phyloP scores from a whole-genome alignment of 2,888 invertebrate genomes.

The Elysia crispata region DNA sequence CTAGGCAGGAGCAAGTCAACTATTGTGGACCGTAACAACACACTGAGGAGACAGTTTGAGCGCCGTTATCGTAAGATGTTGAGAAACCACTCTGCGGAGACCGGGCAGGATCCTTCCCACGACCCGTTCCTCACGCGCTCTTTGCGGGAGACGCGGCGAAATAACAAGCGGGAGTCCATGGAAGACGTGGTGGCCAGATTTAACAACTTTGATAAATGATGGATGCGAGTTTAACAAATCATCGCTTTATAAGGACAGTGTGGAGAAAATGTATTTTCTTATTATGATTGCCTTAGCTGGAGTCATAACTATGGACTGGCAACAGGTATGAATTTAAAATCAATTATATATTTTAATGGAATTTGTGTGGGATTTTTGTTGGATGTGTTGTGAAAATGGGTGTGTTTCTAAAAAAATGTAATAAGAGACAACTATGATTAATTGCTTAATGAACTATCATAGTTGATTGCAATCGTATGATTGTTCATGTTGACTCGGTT shows the following conservation, averaged over 20 bases:
- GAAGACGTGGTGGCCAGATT: slow-evolving; percentile 58
- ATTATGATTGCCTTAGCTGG: no score
- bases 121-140: slow-evolving; percentile 49
- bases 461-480: no score
- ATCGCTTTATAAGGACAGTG: neutral
- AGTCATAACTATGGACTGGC: no score
- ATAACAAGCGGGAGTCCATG: slow-evolving; percentile 49
- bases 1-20: slow-evolving; percentile 53
- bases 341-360: no score
- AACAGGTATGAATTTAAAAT: no score
- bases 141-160: slow-evolving; percentile 34
- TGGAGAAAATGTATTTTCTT: no score
- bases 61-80: slow-evolving; percentile 62
- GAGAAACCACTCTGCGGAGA: slow-evolving; percentile 57
- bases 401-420: no score
- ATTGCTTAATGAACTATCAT: no score
- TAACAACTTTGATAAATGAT: slow-evolving; percentile 59
- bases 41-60: slow-evolving; percentile 68
- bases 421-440: no score
- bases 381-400: no score
- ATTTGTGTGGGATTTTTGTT: no score
- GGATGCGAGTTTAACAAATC: neutral
- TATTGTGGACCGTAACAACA: slow-evolving; percentile 63
- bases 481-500: no score
- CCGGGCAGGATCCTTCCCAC: slow-evolving; percentile 50